These are phyloP conservation scores for Tinamus guttatus DNA, from an alignment of 2,113 vertebrate genomes.

Conservation along the genomic window DNA sequence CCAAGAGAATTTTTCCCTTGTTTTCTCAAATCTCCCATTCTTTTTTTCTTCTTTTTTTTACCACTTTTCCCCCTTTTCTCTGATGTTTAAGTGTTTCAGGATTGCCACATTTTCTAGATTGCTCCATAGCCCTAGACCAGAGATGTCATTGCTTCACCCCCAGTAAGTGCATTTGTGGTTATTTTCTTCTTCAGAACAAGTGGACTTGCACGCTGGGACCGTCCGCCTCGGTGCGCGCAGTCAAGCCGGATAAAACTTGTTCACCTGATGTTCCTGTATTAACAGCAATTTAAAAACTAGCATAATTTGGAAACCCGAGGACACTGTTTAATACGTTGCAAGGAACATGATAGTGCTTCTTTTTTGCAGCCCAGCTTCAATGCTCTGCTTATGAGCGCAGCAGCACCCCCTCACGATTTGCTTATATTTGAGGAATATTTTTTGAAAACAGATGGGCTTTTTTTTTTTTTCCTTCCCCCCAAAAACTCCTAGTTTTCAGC, in stretches of 20 bases:
- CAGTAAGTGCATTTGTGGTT: neutral
- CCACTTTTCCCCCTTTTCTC: neutral
- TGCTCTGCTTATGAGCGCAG: neutral
- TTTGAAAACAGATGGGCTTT: neutral
- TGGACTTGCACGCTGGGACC: neutral
- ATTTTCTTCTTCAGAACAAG: neutral
- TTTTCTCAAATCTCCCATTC: neutral
- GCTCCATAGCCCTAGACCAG: neutral
- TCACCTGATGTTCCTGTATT: slow-evolving; percentile 15
- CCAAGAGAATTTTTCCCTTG: neutral
- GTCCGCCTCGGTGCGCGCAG: neutral
- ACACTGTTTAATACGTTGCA: neutral
- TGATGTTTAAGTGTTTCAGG: neutral
- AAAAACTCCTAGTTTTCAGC: neutral
- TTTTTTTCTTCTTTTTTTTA: neutral
- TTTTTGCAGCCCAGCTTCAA: neutral
- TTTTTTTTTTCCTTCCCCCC: too few relatives aligned
- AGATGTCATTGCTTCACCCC: neutral
- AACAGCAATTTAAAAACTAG: neutral
- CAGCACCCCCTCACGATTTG: neutral
- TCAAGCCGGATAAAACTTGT: neutral
- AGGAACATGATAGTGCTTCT: neutral
- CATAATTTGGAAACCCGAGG: neutral
- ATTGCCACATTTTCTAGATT: neutral
- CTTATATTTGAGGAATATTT: neutral